Evolutionary conservation across 2,113 vertebrate genomes (phyloP).

Genomic region (Gymnocephalus cernua): DNA sequence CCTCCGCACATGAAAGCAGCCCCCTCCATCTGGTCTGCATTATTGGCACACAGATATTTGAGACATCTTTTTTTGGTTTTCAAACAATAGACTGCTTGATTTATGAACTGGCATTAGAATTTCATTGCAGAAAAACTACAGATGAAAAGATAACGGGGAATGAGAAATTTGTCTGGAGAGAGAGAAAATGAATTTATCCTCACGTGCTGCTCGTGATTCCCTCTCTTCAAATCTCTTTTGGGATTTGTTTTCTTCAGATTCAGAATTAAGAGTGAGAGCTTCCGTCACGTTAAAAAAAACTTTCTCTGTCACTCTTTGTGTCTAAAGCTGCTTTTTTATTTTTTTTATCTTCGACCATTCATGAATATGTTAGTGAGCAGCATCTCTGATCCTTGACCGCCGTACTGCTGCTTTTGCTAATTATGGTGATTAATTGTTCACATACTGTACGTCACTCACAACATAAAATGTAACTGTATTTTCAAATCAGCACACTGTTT

Average conservation of each 20-base stretch:
- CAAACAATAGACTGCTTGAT: constrained; percentile 89
- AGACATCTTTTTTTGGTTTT: constrained; percentile 87
- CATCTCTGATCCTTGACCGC: constrained; percentile 17
- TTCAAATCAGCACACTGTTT: background rate
- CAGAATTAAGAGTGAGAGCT: background rate
- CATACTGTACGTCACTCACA: background rate
- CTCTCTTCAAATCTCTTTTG: constrained; percentile 12
- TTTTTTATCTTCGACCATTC: constrained; percentile 14
- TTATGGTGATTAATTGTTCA: background rate
- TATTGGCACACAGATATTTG: constrained; percentile 86
- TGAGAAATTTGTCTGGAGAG: constrained; percentile 69
- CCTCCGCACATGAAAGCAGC: constrained; percentile 82
- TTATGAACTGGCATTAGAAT: constrained; percentile 88
- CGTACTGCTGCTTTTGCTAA: constrained; percentile 25
- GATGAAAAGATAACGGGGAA: constrained; percentile 84
- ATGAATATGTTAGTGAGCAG: constrained; percentile 8
- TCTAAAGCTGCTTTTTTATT: background rate
- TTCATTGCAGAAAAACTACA: constrained; percentile 85
- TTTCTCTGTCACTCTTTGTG: background rate
- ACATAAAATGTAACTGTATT: background rate
- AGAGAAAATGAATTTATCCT: constrained; percentile 64
- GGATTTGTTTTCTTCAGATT: constrained; percentile 20
- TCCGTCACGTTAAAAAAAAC: constrained; percentile 39
- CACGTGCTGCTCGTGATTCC: constrained; percentile 47
- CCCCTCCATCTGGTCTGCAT: constrained; percentile 85